Base-by-base conservation (phyloP, 2,888 invertebrate genomes). In the Drosophila fulvimacula region DNA sequence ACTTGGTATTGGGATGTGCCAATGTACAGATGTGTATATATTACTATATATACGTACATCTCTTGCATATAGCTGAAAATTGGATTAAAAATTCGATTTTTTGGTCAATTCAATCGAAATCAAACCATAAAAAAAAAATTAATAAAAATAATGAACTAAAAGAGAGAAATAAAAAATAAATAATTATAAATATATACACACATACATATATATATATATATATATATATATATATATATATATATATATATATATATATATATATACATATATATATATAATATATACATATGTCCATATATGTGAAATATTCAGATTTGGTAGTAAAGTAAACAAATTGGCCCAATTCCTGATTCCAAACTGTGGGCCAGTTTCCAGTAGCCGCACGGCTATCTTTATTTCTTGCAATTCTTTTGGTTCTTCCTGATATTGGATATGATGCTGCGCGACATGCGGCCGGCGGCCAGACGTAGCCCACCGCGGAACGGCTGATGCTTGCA, bases 341-440 rank as follows among this genome's bases (percentile, higher is more conserved):
- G 17, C 32, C 27, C 17, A 49, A 55, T 42, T 30, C 19, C 17
- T 30, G 53, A 63, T 70, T 70, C 49, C 41, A 53, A 59, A 17
- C 3, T 38, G 21, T 24, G 24, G 15, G 24, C 36, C 42, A 39
- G 42, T 15, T 48, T 4, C 32, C 11, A 11, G 13, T 27, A 34
- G 60, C 52, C 36, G 34, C 21, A 15, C 5, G 44, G 30, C 30
- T 17, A 27, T 32, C 51, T 32, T 65, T 75, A 79, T 36, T 74
- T 77, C 46, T 75, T 81, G 58, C 55, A 58, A 38, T 42, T 60
- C 62, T 81, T 81, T 42, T 65, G 70, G 55, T 67, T 73, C 58
- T 81, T 78, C 41, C 71, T 74, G 9, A 53, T 65, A 32, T 69
- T 80, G 24, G 46, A 30, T 17, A 64, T 41, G 17, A 64, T 51